Percentiles rank a stretch among this genome's conserved stretches.
phyloP scores from a whole-genome alignment of 2,113 vertebrate species.

The Bungarus multicinctus region DNA sequence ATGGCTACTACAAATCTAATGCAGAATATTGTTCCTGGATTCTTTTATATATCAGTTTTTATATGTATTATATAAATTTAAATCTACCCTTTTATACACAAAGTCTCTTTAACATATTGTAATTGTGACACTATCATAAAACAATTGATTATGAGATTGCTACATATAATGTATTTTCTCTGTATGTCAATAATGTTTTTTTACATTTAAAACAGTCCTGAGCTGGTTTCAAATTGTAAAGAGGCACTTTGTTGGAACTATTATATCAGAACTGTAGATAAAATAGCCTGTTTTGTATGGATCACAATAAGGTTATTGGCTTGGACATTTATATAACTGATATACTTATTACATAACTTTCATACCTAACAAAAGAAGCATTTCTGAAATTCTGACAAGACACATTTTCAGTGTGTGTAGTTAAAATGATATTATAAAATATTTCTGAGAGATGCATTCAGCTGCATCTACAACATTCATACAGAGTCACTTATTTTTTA shows the following conservation, averaged over 20 bases:
- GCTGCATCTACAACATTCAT: slow-evolving; percentile 36
- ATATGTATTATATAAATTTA: slow-evolving; percentile 13
- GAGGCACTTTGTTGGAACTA: slow-evolving; percentile 56
- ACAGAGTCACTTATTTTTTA: slow-evolving; percentile 44
- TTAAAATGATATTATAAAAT: slow-evolving; percentile 44
- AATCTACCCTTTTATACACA: slow-evolving; percentile 24
- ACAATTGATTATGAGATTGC: slow-evolving; percentile 60
- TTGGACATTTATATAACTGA: slow-evolving; percentile 20
- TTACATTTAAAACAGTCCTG: slow-evolving; percentile 54
- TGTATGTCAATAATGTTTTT: slow-evolving; percentile 44
- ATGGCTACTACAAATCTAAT: slow-evolving; percentile 1
- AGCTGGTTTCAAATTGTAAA: slow-evolving; percentile 60
- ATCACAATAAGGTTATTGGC: slow-evolving; percentile 53
- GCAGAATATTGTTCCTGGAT: slow-evolving; percentile 1
- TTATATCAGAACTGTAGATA: slow-evolving; percentile 46
- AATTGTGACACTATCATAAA: slow-evolving; percentile 59
- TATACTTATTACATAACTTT: slow-evolving; percentile 22
- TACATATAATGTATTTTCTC: slow-evolving; percentile 51
- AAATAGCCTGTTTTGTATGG: slow-evolving; percentile 56
- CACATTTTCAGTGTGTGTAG: slow-evolving; percentile 46
- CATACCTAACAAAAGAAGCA: slow-evolving; percentile 45
- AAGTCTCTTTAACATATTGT: slow-evolving; percentile 48
- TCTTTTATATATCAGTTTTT: slow-evolving; percentile 47
- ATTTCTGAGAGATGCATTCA: slow-evolving; percentile 50
- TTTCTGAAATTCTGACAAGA: slow-evolving; percentile 58